Percentiles rank a stretch among this genome's conserved stretches.
These are phyloP conservation scores for Diadegma fenestrale DNA, from an alignment of 2,888 invertebrate species.

Conservation along the genomic window DNA sequence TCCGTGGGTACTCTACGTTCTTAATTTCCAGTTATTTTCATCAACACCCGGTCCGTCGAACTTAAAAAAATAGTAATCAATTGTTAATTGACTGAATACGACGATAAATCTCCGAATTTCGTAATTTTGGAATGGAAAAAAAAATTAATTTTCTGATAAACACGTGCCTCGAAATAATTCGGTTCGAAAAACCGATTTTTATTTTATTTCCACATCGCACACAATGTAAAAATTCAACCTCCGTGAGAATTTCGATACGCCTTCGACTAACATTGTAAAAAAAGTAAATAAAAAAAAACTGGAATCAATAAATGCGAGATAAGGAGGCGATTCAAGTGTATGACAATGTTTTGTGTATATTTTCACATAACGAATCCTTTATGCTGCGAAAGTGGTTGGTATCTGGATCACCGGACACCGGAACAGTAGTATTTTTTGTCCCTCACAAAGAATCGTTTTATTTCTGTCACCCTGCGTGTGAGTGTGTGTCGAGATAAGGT, in stretches of 20 bases:
- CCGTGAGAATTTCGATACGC: conserved; percentile 42
- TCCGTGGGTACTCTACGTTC: too few relatives aligned
- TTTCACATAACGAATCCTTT: conserved; percentile 62
- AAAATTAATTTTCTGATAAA: too few relatives aligned
- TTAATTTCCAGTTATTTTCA: too few relatives aligned
- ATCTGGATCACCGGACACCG: conserved; percentile 48
- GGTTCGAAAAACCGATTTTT: not conserved
- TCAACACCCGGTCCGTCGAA: too few relatives aligned
- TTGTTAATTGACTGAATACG: too few relatives aligned
- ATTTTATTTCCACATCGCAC: conserved; percentile 4
- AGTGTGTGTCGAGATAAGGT: conserved; percentile 26
- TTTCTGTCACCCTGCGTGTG: conserved; percentile 29
- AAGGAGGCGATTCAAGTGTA: conserved; percentile 18
- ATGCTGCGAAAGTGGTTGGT: conserved; percentile 27
- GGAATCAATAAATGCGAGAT: conserved; percentile 38
- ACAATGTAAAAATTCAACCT: not conserved
- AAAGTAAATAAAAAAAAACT: conserved; percentile 30
- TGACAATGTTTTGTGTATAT: conserved; percentile 22
- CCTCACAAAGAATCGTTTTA: conserved; percentile 48
- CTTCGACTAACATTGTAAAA: conserved; percentile 17
- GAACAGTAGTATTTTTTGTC: conserved; percentile 68
- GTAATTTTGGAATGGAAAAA: too few relatives aligned
- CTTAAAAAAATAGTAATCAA: too few relatives aligned
- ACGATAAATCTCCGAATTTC: too few relatives aligned
- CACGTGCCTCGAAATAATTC: not conserved